A percentile compares a stretch with the other conserved stretches of the same genome.
phyloP scores from a whole-genome alignment of 2,888 invertebrate genomes.

The Thelaira solivaga region DNA sequence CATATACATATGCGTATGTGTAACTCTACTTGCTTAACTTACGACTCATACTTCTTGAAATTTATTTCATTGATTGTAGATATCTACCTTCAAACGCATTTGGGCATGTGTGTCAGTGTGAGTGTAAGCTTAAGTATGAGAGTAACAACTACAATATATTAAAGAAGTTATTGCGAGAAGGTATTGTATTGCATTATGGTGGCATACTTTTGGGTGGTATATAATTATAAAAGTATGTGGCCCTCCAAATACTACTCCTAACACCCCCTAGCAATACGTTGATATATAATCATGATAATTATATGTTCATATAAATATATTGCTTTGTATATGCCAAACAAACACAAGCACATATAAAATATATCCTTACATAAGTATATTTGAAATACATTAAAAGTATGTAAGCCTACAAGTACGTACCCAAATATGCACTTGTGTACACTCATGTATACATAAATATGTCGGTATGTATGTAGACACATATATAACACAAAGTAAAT shows the following conservation, averaged over 20 bases:
- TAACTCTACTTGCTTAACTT: slow-evolving; percentile 47
- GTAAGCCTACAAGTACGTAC: slow-evolving; percentile 10
- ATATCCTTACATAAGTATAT: not conserved
- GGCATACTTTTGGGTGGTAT: slow-evolving; percentile 61
- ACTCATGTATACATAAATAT: not conserved
- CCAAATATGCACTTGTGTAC: slow-evolving; percentile 2
- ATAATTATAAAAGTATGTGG: slow-evolving; percentile 55
- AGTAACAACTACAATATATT: slow-evolving; percentile 37
- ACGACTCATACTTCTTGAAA: slow-evolving; percentile 45
- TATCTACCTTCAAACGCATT: not conserved
- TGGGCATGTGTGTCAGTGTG: not conserved
- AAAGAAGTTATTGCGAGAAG: slow-evolving; percentile 18
- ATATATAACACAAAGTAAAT: slow-evolving; percentile 57
- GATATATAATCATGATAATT: slow-evolving; percentile 58
- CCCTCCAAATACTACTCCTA: not conserved
- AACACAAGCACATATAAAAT: not conserved
- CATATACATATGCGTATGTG: too few relatives aligned
- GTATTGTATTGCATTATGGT: slow-evolving; percentile 30
- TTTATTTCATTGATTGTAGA: slow-evolving; percentile 27
- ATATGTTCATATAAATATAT: slow-evolving; percentile 27
- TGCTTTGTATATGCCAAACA: not conserved
- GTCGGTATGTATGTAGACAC: not conserved
- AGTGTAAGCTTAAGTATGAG: not conserved
- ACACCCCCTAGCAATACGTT: not conserved
- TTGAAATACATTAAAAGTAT: slow-evolving; percentile 8